These are phyloP conservation scores for Thalassaphorura encarpata DNA, from an alignment of 1,140 invertebrate species.

Conservation along the genomic window DNA sequence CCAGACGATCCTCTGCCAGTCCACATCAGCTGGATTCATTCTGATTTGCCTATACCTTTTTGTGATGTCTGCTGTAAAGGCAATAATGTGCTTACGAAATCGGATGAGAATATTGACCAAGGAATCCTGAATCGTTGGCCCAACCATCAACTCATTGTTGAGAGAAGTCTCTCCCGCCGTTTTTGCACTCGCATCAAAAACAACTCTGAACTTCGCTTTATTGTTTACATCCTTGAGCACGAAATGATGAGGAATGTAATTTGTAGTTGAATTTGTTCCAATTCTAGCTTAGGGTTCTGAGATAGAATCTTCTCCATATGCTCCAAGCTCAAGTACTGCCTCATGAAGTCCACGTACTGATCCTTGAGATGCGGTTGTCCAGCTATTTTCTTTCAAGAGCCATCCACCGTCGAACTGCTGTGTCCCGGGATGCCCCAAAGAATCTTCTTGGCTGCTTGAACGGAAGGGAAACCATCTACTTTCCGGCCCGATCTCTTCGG, in stretches of 20 bases:
- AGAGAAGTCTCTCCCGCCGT: conserved; percentile 26
- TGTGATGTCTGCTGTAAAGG: conserved; percentile 31
- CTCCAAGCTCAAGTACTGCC: conserved; percentile 32
- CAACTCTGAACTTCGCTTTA: conserved; percentile 25
- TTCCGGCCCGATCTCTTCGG: conserved; percentile 14
- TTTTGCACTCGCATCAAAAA: conserved; percentile 22
- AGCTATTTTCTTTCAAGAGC: conserved; percentile 27
- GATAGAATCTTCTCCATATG: conserved; percentile 32
- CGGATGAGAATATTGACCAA: conserved; percentile 22
- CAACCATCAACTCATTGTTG: conserved; percentile 36
- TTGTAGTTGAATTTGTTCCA: conserved; percentile 11
- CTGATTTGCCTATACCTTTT: conserved; percentile 33
- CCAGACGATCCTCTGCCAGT: conserved; percentile 38
- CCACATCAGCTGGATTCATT: conserved; percentile 3
- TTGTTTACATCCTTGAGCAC: conserved; percentile 13
- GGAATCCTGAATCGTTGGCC: conserved; percentile 33
- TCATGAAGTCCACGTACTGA: conserved; percentile 33
- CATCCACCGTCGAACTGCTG: conserved; percentile 24
- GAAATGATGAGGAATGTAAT: conserved; percentile 26
- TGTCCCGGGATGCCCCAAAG: conserved; percentile 21
- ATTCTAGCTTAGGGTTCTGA: neutral
- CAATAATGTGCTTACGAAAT: conserved; percentile 23
- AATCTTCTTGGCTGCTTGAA: conserved; percentile 17
- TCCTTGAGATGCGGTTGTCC: conserved; percentile 14
- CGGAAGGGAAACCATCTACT: conserved; percentile 29